Percentiles rank a stretch among this genome's conserved stretches.
These are phyloP conservation scores for Microcebus griseorufus DNA, from an alignment of 2,113 vertebrate species.

Conservation along the genomic window DNA sequence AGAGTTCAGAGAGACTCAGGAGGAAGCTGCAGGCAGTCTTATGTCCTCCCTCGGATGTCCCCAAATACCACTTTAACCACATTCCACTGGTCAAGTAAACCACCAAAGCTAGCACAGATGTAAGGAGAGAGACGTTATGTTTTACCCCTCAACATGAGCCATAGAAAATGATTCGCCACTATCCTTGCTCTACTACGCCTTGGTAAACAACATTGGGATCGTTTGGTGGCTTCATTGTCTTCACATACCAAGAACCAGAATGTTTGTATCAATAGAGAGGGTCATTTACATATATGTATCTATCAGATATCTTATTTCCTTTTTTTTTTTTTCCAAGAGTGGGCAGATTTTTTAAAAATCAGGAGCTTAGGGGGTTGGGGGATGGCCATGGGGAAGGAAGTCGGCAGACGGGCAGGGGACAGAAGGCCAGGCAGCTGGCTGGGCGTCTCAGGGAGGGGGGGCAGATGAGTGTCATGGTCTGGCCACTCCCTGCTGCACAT, in stretches of 20 bases:
- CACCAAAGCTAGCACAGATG: neutral
- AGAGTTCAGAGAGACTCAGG: neutral
- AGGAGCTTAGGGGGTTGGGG: slow-evolving; percentile 74
- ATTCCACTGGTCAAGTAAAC: neutral
- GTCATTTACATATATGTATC: neutral
- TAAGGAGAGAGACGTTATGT: neutral
- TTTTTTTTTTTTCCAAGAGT: neutral
- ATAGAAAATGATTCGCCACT: neutral
- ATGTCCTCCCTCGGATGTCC: neutral
- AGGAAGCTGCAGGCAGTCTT: neutral
- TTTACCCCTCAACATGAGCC: neutral
- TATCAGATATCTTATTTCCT: neutral
- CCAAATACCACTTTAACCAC: neutral
- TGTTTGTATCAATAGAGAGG: neutral
- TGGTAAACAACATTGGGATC: neutral
- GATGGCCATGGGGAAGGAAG: slow-evolving; percentile 57
- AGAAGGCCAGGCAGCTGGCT: slow-evolving; percentile 69
- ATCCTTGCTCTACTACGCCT: neutral
- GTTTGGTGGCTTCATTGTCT: neutral
- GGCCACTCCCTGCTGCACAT: slow-evolving; percentile 55
- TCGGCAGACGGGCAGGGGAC: slow-evolving; percentile 42
- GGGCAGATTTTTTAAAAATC: neutral
- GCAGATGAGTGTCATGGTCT: slow-evolving; percentile 76
- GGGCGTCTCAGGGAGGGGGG: slow-evolving; percentile 54
- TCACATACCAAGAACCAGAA: neutral